Base-by-base conservation (phyloP, 1,140 invertebrate genomes). In the Thrips palmi region DNA sequence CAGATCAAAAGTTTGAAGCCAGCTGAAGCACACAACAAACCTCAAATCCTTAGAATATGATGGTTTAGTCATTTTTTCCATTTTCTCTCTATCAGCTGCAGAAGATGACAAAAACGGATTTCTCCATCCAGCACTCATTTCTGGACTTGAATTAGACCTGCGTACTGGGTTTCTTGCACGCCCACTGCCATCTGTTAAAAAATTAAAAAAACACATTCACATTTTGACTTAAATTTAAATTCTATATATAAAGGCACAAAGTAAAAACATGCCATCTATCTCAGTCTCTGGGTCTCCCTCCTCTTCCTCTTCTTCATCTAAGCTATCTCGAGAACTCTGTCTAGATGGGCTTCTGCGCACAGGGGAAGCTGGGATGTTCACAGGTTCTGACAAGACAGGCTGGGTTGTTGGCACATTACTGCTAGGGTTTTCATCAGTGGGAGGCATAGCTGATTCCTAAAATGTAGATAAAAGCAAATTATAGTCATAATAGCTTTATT, bases 81-180 rank as follows among this genome's bases (percentile, higher is more conserved):
- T 61, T 33, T 65, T 50, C 52, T 60, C 60, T 17, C 55, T 34
- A 35, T 64, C 59, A 28, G 53, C 45, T 46, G 42, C 40, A 27
- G 46, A 36, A 4, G 47, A 40, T 17, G 57, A 59, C 18, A 67
- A 47, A 43, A 71, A 71, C 14, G 74, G 67, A 59, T 75, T 72
- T 52, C 81, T 80, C 78, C 77, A 84, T 48, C 71, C 80, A 4
- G 78, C 75, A 44, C 74, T 79, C 82, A 89, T 87, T 64, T 88
- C 83, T 2, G 84, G 83, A 53, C 81, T 86, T 37, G 84, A 88
- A 64, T 86, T 86, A 11, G 81, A 84, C 35, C 84, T 64, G 2
- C 79, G 65, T 29, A 88, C 81, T 10, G 79, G 80, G 64, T 84
- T 81, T 12, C 80, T 62, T 0, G 71, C 70, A 38, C 64, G 57